A percentile compares a stretch with the other conserved stretches of the same genome.
Evolutionary conservation across 2,113 vertebrate species (phyloP).

Genomic region (Toxotes chatareus): DNA sequence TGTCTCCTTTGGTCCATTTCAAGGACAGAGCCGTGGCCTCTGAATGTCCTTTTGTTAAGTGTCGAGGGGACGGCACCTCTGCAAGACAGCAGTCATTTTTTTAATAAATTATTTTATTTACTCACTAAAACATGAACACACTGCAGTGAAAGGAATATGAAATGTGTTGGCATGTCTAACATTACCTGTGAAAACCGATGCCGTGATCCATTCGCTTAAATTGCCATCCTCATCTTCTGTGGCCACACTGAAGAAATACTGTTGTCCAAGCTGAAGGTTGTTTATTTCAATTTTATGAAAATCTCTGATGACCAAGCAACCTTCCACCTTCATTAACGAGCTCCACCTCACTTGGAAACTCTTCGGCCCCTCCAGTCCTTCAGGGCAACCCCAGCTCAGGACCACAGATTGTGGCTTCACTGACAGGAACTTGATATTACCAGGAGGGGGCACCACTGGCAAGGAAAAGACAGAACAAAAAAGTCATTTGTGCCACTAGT

Average conservation of each 20-base stretch:
- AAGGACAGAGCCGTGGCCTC: constrained; percentile 24
- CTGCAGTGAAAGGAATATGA: not conserved
- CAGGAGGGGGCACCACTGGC: constrained; percentile 65
- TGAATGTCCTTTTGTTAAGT: not conserved
- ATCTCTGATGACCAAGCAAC: constrained; percentile 6
- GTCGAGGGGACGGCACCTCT: constrained; percentile 27
- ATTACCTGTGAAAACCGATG: constrained; percentile 42
- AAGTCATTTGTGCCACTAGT: not conserved
- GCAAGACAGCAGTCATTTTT: constrained; percentile 3
- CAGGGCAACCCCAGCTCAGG: constrained; percentile 8
- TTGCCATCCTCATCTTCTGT: constrained; percentile 33
- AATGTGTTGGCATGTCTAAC: not conserved
- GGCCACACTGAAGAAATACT: constrained; percentile 46
- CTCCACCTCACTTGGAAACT: constrained; percentile 44
- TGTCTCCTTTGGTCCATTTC: constrained; percentile 39
- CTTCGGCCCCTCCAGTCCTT: constrained; percentile 1
- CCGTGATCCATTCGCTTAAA: constrained; percentile 23
- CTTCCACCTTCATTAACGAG: not conserved
- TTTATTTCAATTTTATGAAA: constrained; percentile 37
- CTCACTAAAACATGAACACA: not conserved
- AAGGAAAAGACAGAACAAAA: constrained; percentile 4
- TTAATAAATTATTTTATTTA: not conserved
- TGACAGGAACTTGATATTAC: constrained; percentile 29
- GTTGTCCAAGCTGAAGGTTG: constrained; percentile 38
- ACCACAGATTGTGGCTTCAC: constrained; percentile 22